Evolutionary conservation across 1,140 invertebrate species (phyloP), one percentile per base, ranked within the genome.

Genomic region (Drosophila kohkoa): DNA sequence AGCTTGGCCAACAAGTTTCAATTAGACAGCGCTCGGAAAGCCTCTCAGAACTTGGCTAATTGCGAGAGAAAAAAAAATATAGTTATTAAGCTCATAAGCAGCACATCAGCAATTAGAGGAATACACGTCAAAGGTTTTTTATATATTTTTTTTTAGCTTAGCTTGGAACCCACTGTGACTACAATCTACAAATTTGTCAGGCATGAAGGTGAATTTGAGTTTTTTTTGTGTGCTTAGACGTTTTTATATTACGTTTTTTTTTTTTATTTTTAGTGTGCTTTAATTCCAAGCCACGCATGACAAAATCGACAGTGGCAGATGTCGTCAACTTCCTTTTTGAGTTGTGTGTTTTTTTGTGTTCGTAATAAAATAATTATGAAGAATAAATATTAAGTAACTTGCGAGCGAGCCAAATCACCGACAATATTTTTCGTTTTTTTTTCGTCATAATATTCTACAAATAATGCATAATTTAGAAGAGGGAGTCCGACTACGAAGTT

Each of bases 381-480:
- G 75, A 85, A 86, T 81, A 89, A 89, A 89, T 89, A 89, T 89
- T 83, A 89, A 85, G 80, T 72, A 89, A 88, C 73, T 75, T 16
- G 51, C 32, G 49, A 7, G 20, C 28, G 49, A 7, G 20, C 28
- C 54, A 74, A 69, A 59, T 66, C 71, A 57, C 73, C 65, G 75
- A 51, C 82, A 79, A 76, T 77, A 0, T 25, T 25, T 20, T 20
- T 20, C 20, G 0, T 3, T 83, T 67, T 72, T 76, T 72, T 38
- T 83, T 68, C 63, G 72, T 72, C 71, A 38, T 57, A 57, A 57
- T 57, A 57, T 57, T 57, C 54, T 57, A 79, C 81, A 88, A 89
- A 89, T 88, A 88, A 85, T 85, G 85, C 78, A 89, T 88, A 88
- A 81, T 81, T 81, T 70, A 67, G 76, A 64, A 65, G 49, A 48